These are phyloP conservation scores for Cryptomyrus ogoouensis DNA, from an alignment of 2,113 vertebrate genomes.

Conservation along the genomic window DNA sequence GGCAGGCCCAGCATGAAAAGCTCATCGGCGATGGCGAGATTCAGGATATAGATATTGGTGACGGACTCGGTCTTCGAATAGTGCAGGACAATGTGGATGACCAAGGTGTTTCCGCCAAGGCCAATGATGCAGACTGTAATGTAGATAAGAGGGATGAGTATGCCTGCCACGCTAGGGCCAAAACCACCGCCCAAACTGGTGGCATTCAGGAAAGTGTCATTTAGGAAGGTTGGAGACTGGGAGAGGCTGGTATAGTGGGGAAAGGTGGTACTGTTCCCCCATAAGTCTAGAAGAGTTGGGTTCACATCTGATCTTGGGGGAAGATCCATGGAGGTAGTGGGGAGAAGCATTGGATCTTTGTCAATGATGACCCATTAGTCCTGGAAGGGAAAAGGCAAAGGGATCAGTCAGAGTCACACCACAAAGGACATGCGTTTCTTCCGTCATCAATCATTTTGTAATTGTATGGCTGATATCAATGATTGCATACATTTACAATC, in stretches of 20 bases:
- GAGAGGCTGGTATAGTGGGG: slow-evolving; percentile 23
- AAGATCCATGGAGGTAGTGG: slow-evolving; percentile 31
- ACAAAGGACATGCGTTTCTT: not conserved
- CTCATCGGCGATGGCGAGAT: slow-evolving; percentile 87
- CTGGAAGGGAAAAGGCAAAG: slow-evolving; percentile 28
- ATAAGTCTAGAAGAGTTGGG: slow-evolving; percentile 29
- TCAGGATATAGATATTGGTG: slow-evolving; percentile 91
- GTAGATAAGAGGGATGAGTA: slow-evolving; percentile 84
- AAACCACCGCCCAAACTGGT: slow-evolving; percentile 41
- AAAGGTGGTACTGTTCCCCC: slow-evolving; percentile 46
- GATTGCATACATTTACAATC: not conserved
- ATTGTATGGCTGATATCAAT: not conserved
- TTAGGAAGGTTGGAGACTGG: slow-evolving; percentile 39
- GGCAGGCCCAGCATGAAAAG: slow-evolving; percentile 94
- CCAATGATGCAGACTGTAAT: slow-evolving; percentile 81
- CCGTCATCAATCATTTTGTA: not conserved
- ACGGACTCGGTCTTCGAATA: slow-evolving; percentile 79
- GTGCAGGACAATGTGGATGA: slow-evolving; percentile 82
- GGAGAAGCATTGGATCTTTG: not conserved
- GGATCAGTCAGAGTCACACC: not conserved
- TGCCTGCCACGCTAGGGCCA: slow-evolving; percentile 61
- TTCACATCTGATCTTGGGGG: not conserved
- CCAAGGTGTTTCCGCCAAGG: slow-evolving; percentile 82
- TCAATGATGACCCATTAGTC: slow-evolving; percentile 46
- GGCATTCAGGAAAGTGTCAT: slow-evolving; percentile 27